Base-by-base conservation (phyloP, 2,113 vertebrate genomes). In the Tragelaphus buxtoni region DNA sequence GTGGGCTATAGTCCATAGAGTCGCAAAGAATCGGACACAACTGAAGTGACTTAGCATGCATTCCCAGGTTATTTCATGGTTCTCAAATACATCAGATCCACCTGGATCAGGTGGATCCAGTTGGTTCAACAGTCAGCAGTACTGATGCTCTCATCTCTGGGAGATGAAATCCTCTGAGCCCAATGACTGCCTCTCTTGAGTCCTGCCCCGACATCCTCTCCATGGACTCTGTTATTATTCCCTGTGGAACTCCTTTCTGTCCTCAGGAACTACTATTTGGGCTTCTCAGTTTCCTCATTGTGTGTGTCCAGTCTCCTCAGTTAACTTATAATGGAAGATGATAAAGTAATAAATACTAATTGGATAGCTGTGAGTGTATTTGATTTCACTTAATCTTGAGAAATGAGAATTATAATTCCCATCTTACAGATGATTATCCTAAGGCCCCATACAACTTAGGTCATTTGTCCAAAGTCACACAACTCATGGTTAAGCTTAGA, bases 71-170 rank as follows among this genome's bases (percentile, higher is more conserved):
- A 80, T 45, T 85, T 24, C 14, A 3, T 24, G 35, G 26, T 72
- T 92, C 51, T 81, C 88, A 88, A 69, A 93, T 12, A 55, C 32
- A 77, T n/a, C 5, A 53, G 42, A 9, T 47, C 28, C 35, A n/a
- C n/a, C n/a, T n/a, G n/a, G n/a, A n/a, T n/a, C 61, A 89, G 32
- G 69, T 9, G 4, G 12, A 47, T 69, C 26, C 1, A 4, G 5
- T 2, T 2, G 7, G 13, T 35, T 39, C 6, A 18, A 0, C 2
- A 76, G 51, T 83, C 55, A 80, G 7, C 24, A 11, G 9, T 1
- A 10, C 7, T 8, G 39, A 22, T 35, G 13, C 74, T 4, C 2
- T 11, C n/a, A 4, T 60, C 26, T 63, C 55, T 65, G 20, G n/a
- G 20, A 14, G 14, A 39, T 13, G 2, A 5, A 60, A 47, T 74